Base-by-base conservation (phyloP, 2,797 vertebrate genomes). In the Propithecus deckenii region DNA sequence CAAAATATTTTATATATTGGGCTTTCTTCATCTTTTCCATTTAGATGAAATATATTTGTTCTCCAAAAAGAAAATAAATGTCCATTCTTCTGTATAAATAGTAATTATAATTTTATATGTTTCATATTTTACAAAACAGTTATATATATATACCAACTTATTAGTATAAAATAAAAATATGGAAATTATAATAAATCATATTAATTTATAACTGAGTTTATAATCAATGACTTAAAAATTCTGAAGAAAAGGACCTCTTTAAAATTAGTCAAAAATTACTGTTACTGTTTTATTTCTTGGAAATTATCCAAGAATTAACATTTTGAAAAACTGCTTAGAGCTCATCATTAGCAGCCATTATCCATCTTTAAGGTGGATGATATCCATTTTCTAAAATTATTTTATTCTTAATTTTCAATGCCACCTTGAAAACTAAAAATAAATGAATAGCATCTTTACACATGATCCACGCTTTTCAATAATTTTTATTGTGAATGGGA, bases 331-430 rank as follows among this genome's bases (percentile, higher is more conserved):
- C 46, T 81, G 5, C 81, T 91, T 90, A 67, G 7, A 76, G 32
- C 10, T 93, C 13, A 81, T 67, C 8, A 48, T 84, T 52, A 88
- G 9, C 30, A 76, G 10, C 25, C 14, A 38, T 75, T 78, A 71
- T 35, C 20, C 20, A 84, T 95, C 94, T 95, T 87, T n/a, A 61
- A 94, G 71, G 20, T 91, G 20, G 52, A 91, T 88, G n/a, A 61
- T 78, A 48, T 35, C 17, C 41, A 12, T 81, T 87, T 90, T 92
- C 55, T 88, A 94, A 92, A 94, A 76, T 84, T 61, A 94, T 71
- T 92, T 72, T 69, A 30, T 76, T 69, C 46, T 69, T 72, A 87
- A 41, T 83, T 92, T 69, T 25, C n/a, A 91, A 84, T 86, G 69
- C 3, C 11, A 92, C 8, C 4, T 86, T 79, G 10, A 91, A 97